These are phyloP conservation scores for Leguminivora glycinivorella DNA, from an alignment of 1,140 invertebrate genomes.

Conservation along the genomic window DNA sequence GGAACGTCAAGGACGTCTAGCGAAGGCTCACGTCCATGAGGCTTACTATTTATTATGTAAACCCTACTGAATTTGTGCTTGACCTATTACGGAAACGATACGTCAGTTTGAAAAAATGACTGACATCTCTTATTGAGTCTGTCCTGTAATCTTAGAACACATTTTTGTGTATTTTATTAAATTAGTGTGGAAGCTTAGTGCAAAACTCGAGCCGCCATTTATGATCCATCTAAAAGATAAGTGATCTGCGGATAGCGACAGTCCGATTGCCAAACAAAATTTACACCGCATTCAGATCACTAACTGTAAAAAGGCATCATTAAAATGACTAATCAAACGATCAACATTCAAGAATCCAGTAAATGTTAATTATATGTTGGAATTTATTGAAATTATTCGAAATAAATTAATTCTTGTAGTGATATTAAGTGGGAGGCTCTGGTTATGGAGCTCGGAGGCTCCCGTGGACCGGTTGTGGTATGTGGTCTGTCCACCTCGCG, in stretches of 20 bases:
- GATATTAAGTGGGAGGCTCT: slow-evolving; percentile 48
- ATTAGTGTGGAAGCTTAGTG: background rate
- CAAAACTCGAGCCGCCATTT: background rate
- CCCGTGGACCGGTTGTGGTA: slow-evolving; percentile 52
- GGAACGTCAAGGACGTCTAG: too few species aligned
- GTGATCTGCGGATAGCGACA: slow-evolving; percentile 28
- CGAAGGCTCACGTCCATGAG: too few species aligned
- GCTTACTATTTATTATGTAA: too few species aligned
- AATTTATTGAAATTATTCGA: slow-evolving; percentile 64
- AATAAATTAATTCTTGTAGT: slow-evolving; percentile 54
- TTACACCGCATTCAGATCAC: slow-evolving; percentile 58
- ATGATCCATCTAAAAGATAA: background rate
- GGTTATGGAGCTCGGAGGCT: slow-evolving; percentile 46
- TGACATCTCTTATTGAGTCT: too few species aligned
- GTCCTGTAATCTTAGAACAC: too few species aligned
- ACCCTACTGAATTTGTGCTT: too few species aligned
- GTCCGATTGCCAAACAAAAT: slow-evolving; percentile 52
- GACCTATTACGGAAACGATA: too few species aligned
- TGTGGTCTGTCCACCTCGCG: slow-evolving; percentile 46
- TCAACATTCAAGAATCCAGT: slow-evolving; percentile 60
- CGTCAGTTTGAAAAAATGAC: too few species aligned
- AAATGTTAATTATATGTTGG: slow-evolving; percentile 63
- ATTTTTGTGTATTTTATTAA: background rate
- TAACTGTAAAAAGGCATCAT: slow-evolving; percentile 63
- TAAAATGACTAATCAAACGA: slow-evolving; percentile 66